Base-by-base conservation (phyloP, 1,140 invertebrate species). In the Hormaphis cornu region DNA sequence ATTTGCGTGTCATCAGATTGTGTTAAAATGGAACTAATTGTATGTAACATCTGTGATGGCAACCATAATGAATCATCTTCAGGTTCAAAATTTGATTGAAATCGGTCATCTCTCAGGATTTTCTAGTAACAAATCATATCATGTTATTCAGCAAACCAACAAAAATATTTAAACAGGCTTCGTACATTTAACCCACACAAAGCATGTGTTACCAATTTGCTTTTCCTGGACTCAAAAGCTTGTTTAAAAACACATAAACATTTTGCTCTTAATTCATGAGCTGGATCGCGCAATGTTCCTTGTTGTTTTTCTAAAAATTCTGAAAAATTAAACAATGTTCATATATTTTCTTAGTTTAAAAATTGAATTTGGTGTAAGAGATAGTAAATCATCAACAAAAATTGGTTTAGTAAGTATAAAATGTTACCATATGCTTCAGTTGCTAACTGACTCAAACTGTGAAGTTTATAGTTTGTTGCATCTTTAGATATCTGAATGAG, bases 61-160 rank as follows among this genome's bases (percentile, higher is more conserved):
- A 95, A 80, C 91, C 91, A 95, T 40, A 91, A 80, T 1, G 90
- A 91, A 78, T 95, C 92, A 77, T 92, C 89, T 80, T 93, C 91
- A 4, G 88, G 89, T 78, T 95, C 92, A 73, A 91, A 87, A 8
- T 88, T 87, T n/a, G 90, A 87, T 75, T 93, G 91, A 76, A 95
- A 95, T 71, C 91, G 82, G 76, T 93, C 89, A 80, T 96, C 92
- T 72, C 90, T 84, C 28, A 96, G 81, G 73, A 95, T 86, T 84
- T 89, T 89, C 92, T 95, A 77, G 8, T 78, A 78, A 75, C 72
- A 75, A 72, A 30, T 72, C 42, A 20, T 46, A 26, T 58, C 40
- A 37, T 52, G 66, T 22, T 26, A 26, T 72, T 20, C 12, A 28
- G 22, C 14, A 8, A 28, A 18, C 9, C 22, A 18, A 33, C 20